These are phyloP conservation scores for Troglohyphantes excavatus DNA, from an alignment of 2,888 invertebrate species.

Conservation along the genomic window DNA sequence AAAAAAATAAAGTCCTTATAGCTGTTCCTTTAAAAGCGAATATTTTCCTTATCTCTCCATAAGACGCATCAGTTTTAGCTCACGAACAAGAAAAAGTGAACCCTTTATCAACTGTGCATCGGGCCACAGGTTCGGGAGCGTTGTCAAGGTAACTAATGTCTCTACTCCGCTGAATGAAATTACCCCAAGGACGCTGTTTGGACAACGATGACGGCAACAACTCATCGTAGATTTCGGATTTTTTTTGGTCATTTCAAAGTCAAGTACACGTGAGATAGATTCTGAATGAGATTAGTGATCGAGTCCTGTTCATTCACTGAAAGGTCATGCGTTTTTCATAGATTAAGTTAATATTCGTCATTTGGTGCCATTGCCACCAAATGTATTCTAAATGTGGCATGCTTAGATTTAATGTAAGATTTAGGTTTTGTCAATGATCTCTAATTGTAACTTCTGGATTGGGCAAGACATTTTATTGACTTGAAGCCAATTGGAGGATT, in stretches of 20 bases:
- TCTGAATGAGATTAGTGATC: not conserved
- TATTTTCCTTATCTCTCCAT: constrained; percentile 4
- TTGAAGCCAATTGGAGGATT: too few species aligned
- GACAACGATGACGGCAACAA: not conserved
- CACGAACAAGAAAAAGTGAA: not conserved
- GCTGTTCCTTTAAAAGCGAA: too few species aligned
- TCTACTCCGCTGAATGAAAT: constrained; percentile 19
- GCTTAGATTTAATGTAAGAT: too few species aligned
- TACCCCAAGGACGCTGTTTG: constrained; percentile 24
- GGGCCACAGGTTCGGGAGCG: constrained; percentile 5
- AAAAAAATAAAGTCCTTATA: too few species aligned
- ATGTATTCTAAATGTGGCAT: too few species aligned
- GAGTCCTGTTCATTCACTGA: not conserved
- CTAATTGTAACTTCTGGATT: too few species aligned
- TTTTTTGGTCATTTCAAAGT: not conserved
- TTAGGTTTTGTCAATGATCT: too few species aligned
- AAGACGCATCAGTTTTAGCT: not conserved
- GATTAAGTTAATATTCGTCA: too few species aligned
- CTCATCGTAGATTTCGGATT: constrained; percentile 9
- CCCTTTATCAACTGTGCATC: constrained; percentile 29
- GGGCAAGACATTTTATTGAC: too few species aligned
- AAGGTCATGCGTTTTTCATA: not conserved
- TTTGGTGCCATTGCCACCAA: too few species aligned
- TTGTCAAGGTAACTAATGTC: constrained; percentile 47
- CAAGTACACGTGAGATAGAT: not conserved